Percentiles rank a stretch among this genome's conserved stretches.
These are phyloP conservation scores for Tetranychus piercei DNA, from an alignment of 2,888 invertebrate species.

Conservation along the genomic window DNA sequence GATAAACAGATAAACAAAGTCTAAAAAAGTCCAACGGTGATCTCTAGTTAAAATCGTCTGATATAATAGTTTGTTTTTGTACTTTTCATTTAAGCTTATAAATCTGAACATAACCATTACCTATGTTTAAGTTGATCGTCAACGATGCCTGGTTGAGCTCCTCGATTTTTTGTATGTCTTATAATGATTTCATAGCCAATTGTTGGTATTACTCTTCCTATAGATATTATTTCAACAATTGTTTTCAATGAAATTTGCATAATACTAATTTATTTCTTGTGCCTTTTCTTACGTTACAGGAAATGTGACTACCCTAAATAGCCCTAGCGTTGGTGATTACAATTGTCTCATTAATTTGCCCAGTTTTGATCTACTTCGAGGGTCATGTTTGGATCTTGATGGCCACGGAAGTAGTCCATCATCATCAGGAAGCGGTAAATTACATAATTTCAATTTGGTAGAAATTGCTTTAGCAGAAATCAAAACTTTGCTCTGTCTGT, in stretches of 20 bases:
- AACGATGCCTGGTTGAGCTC: too few species aligned
- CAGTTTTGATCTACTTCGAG: conserved; percentile 17
- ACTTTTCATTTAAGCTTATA: too few species aligned
- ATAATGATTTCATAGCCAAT: too few species aligned
- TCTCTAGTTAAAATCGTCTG: too few species aligned
- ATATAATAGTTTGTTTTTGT: too few species aligned
- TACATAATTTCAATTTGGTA: neutral
- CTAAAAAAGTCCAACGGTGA: too few species aligned
- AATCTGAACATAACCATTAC: too few species aligned
- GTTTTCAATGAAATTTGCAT: neutral
- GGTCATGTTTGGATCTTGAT: conserved; percentile 19
- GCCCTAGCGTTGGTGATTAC: conserved; percentile 5
- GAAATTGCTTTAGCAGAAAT: neutral
- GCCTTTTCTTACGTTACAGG: neutral
- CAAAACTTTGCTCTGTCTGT: neutral
- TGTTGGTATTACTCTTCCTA: neutral
- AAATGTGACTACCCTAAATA: neutral
- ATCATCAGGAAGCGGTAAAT: conserved; percentile 22
- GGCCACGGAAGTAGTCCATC: conserved; percentile 20
- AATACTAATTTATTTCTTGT: neutral
- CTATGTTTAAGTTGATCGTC: too few species aligned
- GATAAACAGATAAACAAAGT: too few species aligned
- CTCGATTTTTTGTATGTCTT: too few species aligned
- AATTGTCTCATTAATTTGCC: conserved; percentile 13
- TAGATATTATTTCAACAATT: neutral